These are phyloP conservation scores for Neoarius graeffei DNA, from an alignment of 2,113 vertebrate genomes.

Conservation along the genomic window DNA sequence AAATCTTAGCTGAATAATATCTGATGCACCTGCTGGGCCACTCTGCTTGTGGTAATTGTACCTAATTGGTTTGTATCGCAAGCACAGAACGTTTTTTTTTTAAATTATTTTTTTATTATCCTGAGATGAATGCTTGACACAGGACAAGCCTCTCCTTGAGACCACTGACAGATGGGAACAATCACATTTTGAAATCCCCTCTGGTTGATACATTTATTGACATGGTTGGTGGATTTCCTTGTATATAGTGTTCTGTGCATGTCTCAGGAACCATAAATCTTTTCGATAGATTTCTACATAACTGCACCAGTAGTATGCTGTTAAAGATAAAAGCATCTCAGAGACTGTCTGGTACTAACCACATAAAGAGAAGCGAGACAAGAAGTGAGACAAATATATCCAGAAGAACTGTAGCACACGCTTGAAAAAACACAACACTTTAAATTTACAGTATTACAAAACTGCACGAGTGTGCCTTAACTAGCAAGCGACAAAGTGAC, in stretches of 20 bases:
- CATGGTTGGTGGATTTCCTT: conserved; percentile 3
- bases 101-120: neutral
- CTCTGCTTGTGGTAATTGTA: neutral
- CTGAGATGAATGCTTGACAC: neutral
- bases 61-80: conserved; percentile 11
- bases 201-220: neutral
- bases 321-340: conserved; percentile 11
- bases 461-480: neutral
- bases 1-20: neutral
- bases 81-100: neutral
- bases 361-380: neutral
- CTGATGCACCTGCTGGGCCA: neutral
- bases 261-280: neutral
- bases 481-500: neutral
- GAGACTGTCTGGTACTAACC: neutral
- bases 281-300: neutral
- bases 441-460: neutral
- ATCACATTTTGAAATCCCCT: neutral
- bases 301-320: neutral
- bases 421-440: neutral
- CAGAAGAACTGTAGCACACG: neutral
- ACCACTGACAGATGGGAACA: neutral
- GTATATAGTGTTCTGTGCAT: neutral
- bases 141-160: neutral
- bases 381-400: neutral